Percentiles rank a stretch among this genome's conserved stretches.
Evolutionary conservation across 2,888 invertebrate species (phyloP).

Genomic region (Stratiomys singularior): DNA sequence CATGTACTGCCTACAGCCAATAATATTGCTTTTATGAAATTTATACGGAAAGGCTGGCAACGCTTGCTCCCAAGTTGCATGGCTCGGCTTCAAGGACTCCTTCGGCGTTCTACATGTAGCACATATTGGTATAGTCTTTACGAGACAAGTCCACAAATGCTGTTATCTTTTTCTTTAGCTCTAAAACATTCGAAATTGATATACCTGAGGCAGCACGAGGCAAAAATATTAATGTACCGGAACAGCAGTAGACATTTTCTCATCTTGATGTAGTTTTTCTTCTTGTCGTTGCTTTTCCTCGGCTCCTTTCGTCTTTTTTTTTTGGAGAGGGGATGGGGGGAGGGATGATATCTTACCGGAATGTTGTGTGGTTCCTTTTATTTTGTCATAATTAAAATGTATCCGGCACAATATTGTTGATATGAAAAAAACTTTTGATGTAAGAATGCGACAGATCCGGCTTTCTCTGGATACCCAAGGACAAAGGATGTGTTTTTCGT

Average conservation of each 20-base stretch:
- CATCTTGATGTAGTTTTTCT: background rate
- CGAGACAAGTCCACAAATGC: background rate
- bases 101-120: background rate
- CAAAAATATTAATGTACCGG: constrained; percentile 48
- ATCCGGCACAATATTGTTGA: too few species aligned
- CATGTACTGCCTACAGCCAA: constrained; percentile 58
- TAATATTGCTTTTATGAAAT: constrained; percentile 56
- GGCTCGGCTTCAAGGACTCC: background rate
- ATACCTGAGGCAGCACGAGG: constrained; percentile 49
- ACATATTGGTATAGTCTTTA: too few species aligned
- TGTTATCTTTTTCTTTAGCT: constrained; percentile 35
- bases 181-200: constrained; percentile 48
- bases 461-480: too few species aligned
- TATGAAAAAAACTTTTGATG: too few species aligned
- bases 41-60: constrained; percentile 52
- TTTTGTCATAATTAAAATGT: too few species aligned
- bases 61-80: background rate
- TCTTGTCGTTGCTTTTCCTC: background rate
- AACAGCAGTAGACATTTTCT: background rate
- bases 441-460: too few species aligned
- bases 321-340: too few species aligned
- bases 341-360: too few species aligned
- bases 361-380: too few species aligned
- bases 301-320: too few species aligned
- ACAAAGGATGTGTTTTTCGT: too few species aligned